phyloP scores from a whole-genome alignment of 1,140 invertebrate genomes.

The Pantala flavescens region DNA sequence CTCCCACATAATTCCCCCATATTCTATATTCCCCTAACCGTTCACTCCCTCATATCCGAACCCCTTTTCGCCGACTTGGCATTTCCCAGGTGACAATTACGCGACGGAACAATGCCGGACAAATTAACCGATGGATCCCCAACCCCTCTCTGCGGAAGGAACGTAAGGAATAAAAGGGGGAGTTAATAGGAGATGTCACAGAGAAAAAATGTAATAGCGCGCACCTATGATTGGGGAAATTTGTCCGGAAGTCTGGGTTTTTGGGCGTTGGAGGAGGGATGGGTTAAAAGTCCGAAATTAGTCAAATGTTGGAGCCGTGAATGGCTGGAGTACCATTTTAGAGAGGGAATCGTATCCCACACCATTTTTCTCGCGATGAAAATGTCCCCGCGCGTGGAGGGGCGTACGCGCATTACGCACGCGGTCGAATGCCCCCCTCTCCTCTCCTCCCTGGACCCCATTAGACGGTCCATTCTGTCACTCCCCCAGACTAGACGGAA shows the following conservation, averaged over 20 bases:
- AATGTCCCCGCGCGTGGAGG: background rate
- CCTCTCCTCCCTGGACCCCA: background rate
- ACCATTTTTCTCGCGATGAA: background rate
- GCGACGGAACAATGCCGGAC: background rate
- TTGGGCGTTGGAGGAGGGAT: too few species aligned
- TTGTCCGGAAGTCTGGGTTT: too few species aligned
- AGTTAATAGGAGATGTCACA: background rate
- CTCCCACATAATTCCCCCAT: background rate
- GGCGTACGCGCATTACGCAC: too few species aligned
- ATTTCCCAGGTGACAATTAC: conserved; percentile 9
- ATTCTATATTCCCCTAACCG: background rate
- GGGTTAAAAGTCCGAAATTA: background rate
- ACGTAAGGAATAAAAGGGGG: background rate
- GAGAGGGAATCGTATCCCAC: background rate
- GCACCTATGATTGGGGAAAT: too few species aligned
- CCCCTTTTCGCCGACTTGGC: background rate
- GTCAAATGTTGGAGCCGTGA: background rate
- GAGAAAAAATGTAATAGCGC: background rate
- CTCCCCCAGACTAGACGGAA: background rate
- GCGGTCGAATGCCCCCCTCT: too few species aligned
- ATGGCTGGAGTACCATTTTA: background rate
- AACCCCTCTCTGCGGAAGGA: background rate
- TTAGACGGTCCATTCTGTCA: background rate
- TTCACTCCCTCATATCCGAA: background rate
- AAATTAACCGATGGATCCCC: conserved; percentile 4